phyloP scores from a whole-genome alignment of 1,140 invertebrate genomes.

The Euwallacea fornicatus region DNA sequence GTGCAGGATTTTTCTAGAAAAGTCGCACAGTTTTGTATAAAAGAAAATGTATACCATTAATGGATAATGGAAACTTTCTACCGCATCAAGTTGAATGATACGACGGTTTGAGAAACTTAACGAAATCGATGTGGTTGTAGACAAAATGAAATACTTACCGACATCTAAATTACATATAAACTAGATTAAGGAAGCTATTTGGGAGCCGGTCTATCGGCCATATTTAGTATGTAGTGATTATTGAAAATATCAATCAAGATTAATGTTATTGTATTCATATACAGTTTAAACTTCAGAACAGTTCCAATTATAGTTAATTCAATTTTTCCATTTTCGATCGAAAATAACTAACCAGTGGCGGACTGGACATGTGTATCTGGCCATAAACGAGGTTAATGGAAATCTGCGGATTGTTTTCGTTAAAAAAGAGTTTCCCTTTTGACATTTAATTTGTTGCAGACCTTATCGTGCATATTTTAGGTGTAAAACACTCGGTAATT shows the following conservation, averaged over 20 bases:
- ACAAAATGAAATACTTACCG: constrained; percentile 3
- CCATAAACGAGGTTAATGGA: constrained; percentile 1
- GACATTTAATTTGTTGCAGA: constrained; percentile 3
- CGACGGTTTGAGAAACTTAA: neutral
- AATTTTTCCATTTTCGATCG: too few relatives aligned
- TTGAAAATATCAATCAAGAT: constrained; percentile 4
- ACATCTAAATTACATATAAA: constrained; percentile 15
- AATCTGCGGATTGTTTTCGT: neutral
- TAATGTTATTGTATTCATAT: neutral
- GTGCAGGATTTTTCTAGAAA: too few relatives aligned
- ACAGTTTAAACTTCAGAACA: neutral
- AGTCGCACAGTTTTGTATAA: too few relatives aligned
- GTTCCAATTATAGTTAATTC: too few relatives aligned
- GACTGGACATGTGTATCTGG: neutral
- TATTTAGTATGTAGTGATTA: neutral
- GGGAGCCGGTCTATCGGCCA: neutral
- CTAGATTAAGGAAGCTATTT: constrained; percentile 7
- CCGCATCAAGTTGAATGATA: too few relatives aligned
- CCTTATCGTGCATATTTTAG: constrained; percentile 4
- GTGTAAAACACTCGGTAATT: neutral
- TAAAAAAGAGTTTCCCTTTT: constrained; percentile 1
- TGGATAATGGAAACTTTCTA: too few relatives aligned
- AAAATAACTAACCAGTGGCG: too few relatives aligned
- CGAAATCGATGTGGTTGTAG: neutral
- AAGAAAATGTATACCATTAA: too few relatives aligned